Evolutionary conservation across 2,888 invertebrate species (phyloP).

Genomic region (Bhutanitis thaidina): DNA sequence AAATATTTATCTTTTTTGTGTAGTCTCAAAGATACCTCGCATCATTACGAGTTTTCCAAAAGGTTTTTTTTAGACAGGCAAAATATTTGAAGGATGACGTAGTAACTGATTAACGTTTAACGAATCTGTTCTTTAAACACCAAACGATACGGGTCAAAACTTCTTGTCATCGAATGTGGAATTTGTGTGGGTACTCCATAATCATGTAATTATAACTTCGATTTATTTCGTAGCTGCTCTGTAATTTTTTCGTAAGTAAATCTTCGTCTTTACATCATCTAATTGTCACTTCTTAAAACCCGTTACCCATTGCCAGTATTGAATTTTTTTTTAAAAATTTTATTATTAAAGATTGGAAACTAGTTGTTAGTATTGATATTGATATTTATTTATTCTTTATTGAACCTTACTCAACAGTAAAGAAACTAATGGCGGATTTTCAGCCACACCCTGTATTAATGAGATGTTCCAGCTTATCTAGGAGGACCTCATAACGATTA

Average conservation of each 20-base stretch:
- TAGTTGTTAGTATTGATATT: too few relatives aligned
- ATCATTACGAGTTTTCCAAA: constrained; percentile 1
- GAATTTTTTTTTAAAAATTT: too few relatives aligned
- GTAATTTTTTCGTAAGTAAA: constrained; percentile 7
- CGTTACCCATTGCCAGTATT: too few relatives aligned
- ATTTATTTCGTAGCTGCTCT: constrained; percentile 2
- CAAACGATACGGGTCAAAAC: background rate
- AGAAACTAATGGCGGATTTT: too few relatives aligned
- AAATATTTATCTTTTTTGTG: constrained; percentile 13
- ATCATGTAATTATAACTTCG: constrained; percentile 8
- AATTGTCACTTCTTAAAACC: background rate
- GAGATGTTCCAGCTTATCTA: too few relatives aligned
- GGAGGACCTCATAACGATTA: too few relatives aligned
- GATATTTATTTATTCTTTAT: too few relatives aligned
- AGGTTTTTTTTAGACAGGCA: constrained; percentile 3
- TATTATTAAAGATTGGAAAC: too few relatives aligned
- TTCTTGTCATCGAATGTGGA: background rate
- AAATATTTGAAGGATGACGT: constrained; percentile 17
- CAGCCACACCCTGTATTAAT: too few relatives aligned
- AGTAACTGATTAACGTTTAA: background rate
- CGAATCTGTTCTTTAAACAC: background rate
- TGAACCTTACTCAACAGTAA: too few relatives aligned
- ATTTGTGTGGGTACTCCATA: background rate
- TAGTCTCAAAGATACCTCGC: constrained; percentile 6
- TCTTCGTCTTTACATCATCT: background rate